Conservation (phyloP, 2,888 invertebrate species). For the Cryptocheilus praepositus region DNA sequence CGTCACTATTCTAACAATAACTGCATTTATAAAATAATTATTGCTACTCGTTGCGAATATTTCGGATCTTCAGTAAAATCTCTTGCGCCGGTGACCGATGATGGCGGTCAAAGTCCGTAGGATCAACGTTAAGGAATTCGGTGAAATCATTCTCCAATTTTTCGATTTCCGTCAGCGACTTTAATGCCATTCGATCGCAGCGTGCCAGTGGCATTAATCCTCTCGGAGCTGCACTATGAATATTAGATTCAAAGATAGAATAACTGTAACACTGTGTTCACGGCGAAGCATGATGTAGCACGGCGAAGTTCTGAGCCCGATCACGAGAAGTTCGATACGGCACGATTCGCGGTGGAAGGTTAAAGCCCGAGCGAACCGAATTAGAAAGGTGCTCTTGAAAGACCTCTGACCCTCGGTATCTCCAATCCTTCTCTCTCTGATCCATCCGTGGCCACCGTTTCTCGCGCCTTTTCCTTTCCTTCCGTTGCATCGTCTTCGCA, state of each 20-base stretch:
- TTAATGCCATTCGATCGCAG: background rate
- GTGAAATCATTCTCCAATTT: too few relatives aligned
- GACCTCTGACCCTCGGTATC: conserved; percentile 34
- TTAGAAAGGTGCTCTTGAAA: conserved; percentile 41
- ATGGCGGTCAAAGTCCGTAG: background rate
- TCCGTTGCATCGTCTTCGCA: background rate
- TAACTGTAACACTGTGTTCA: too few relatives aligned
- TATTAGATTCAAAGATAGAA: too few relatives aligned
- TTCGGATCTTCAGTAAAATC: too few relatives aligned
- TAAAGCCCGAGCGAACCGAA: conserved; percentile 39
- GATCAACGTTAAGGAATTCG: background rate
- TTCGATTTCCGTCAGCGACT: background rate
- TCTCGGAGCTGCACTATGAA: too few relatives aligned
- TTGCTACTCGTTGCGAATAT: too few relatives aligned
- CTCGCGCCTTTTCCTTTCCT: conserved; percentile 12
- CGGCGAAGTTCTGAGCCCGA: conserved; percentile 1
- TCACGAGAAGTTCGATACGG: conserved; percentile 10
- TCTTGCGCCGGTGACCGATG: too few relatives aligned
- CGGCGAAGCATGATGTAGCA: too few relatives aligned
- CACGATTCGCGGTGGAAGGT: conserved; percentile 21
- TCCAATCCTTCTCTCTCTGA: conserved; percentile 4
- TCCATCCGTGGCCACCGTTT: background rate
- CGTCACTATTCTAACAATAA: too few relatives aligned
- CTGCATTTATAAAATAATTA: too few relatives aligned
- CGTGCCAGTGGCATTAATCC: background rate